Evolutionary conservation across 1,140 invertebrate species (phyloP), one percentile per base, ranked within the genome.

Genomic region (Lucilia sericata): DNA sequence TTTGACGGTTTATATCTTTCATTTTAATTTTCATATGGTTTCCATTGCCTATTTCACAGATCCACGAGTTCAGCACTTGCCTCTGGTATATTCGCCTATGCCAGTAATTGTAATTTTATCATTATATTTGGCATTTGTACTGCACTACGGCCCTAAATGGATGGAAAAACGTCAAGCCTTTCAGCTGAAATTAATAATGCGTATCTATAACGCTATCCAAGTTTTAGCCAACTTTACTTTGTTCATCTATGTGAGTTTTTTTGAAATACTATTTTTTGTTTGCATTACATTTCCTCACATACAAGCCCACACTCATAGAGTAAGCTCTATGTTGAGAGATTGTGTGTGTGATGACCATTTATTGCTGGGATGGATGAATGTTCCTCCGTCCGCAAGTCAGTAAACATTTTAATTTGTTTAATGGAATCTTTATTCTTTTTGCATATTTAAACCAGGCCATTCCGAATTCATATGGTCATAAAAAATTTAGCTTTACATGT

Each of bases 101-200:
- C 92, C 91, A 14, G 88, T 92, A 0, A 0, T 93, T 7, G 84
- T 84, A 2, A 90, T 96, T 2, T 89, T 96, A 82, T 87, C 89
- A 0, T 88, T 93, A 4, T 97, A 97, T 86, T 91, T 96, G 51
- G 92, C 94, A 83, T 93, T 95, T 84, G 88, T 91, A 21, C 83
- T 88, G 8, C 85, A 89, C 70, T 89, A 88, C 7, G 96, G 96
- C 2, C 96, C 95, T 2, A 93, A 92, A 84, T 91, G 94, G 74
- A 97, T 97, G 96, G 93, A 94, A 87, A 93, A 95, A 86, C 92
- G 95, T 25, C 92, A 93, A 87, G 94, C 96, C 0, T 95, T 95
- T 84, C 92, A 96, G 75, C 92, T 97, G 0, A 93, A 94, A 82
- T 91, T 91, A 65, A 85, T 94, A 4, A 93, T 97, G 88, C 93